Percentiles rank a stretch among this genome's conserved stretches.
phyloP scores from a whole-genome alignment of 2,113 vertebrate genomes.

The Dromas ardeola region DNA sequence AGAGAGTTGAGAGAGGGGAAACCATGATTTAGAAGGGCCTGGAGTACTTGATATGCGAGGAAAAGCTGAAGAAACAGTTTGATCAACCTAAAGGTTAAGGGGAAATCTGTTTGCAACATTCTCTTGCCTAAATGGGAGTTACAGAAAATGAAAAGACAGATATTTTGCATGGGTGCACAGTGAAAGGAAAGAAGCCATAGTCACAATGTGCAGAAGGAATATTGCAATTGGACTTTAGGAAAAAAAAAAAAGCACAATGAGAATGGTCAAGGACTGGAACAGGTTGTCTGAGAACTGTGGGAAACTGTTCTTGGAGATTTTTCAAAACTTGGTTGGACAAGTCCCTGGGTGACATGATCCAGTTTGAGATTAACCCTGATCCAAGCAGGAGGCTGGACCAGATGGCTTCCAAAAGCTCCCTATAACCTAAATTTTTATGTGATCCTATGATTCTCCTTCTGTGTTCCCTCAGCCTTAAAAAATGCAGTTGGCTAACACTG shows the following conservation, averaged over 20 bases:
- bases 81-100: neutral
- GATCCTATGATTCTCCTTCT: neutral
- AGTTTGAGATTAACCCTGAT: slow-evolving; percentile 44
- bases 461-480: slow-evolving; percentile 22
- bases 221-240: neutral
- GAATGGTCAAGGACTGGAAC: neutral
- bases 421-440: slow-evolving; percentile 43
- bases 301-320: slow-evolving; percentile 55
- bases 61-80: neutral
- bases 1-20: neutral
- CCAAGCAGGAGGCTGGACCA: slow-evolving; percentile 47
- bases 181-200: neutral
- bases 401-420: slow-evolving; percentile 36
- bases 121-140: neutral
- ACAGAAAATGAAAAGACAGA: neutral
- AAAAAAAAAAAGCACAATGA: neutral
- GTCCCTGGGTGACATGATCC: slow-evolving; percentile 11
- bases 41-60: neutral
- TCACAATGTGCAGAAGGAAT: neutral
- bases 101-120: neutral
- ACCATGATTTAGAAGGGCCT: neutral
- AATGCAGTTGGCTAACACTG: neutral
- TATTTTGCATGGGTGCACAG: neutral
- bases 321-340: slow-evolving; percentile 41
- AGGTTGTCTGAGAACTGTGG: neutral